These are phyloP conservation scores for Drosophila nigromelanica DNA, from an alignment of 1,140 invertebrate species.

Conservation along the genomic window DNA sequence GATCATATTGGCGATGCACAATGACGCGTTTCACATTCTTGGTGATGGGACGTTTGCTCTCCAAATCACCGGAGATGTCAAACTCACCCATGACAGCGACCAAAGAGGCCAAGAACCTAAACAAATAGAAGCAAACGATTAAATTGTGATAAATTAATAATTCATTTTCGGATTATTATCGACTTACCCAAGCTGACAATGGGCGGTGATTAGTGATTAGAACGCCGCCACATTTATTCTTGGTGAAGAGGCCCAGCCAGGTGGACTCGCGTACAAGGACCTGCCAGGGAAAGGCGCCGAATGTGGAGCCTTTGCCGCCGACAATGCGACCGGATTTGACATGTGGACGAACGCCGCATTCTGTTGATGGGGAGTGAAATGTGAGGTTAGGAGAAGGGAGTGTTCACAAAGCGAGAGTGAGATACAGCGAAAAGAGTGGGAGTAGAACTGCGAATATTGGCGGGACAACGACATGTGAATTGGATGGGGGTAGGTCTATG, in stretches of 20 bases:
- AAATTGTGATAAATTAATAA: background rate
- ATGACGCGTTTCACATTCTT: constrained; percentile 94
- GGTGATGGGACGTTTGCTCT: constrained; percentile 90
- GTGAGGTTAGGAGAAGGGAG: constrained; percentile 84
- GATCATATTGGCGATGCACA: constrained; percentile 94
- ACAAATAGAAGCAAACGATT: too few species aligned
- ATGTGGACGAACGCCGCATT: constrained; percentile 93
- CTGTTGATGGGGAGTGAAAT: constrained; percentile 86
- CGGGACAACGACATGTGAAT: constrained; percentile 34
- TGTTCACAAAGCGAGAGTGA: constrained; percentile 62
- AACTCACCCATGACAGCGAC: constrained; percentile 96
- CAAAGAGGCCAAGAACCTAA: constrained; percentile 93
- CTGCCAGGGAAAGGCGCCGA: constrained; percentile 97
- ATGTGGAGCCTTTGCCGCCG: constrained; percentile 92
- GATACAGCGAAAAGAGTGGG: constrained; percentile 2
- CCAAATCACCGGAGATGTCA: constrained; percentile 93
- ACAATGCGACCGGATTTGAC: constrained; percentile 93
- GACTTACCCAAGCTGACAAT: constrained; percentile 95
- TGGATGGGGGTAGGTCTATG: background rate
- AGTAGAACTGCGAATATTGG: background rate
- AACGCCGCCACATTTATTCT: constrained; percentile 97
- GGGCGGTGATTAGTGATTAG: constrained; percentile 94
- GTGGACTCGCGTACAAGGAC: constrained; percentile 95
- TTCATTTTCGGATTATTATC: background rate
- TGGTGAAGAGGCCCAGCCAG: constrained; percentile 97